These are phyloP conservation scores for Trisateles emortualis DNA, from an alignment of 2,888 invertebrate species.

Conservation along the genomic window DNA sequence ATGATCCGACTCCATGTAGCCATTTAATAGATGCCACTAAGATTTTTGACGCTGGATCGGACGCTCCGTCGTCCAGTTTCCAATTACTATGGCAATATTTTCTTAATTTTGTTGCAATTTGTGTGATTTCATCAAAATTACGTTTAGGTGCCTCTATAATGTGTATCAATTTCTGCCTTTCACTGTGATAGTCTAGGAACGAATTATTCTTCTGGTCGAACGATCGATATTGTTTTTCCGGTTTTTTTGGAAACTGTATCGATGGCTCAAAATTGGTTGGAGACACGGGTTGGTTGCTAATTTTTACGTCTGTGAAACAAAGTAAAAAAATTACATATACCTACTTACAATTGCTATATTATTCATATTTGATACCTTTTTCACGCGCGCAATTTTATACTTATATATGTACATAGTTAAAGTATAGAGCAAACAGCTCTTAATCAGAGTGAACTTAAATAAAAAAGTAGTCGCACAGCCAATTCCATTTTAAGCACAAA, in stretches of 20 bases:
- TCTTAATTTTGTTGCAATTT: conserved; percentile 39
- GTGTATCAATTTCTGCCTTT: conserved; percentile 44
- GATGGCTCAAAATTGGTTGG: conserved; percentile 64
- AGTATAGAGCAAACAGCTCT: too few relatives aligned
- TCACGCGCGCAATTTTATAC: too few relatives aligned
- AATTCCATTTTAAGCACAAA: neutral
- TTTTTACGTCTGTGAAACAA: conserved; percentile 48
- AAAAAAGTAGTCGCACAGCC: neutral
- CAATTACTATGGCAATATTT: conserved; percentile 57
- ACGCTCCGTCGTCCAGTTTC: conserved; percentile 77
- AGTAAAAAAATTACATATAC: neutral
- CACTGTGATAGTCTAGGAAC: conserved; percentile 42
- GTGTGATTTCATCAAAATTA: conserved; percentile 31
- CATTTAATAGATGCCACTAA: conserved; percentile 93
- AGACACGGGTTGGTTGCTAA: conserved; percentile 39
- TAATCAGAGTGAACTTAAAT: neutral
- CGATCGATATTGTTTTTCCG: conserved; percentile 36
- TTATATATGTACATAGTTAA: too few relatives aligned
- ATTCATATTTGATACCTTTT: too few relatives aligned
- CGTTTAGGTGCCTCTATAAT: conserved; percentile 46
- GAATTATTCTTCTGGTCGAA: conserved; percentile 33
- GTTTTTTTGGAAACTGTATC: conserved; percentile 60
- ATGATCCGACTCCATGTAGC: conserved; percentile 92
- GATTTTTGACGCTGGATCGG: conserved; percentile 91
- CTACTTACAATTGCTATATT: too few relatives aligned